These are phyloP conservation scores for Brachystomella parvula DNA, from an alignment of 1,140 invertebrate species.

Conservation along the genomic window DNA sequence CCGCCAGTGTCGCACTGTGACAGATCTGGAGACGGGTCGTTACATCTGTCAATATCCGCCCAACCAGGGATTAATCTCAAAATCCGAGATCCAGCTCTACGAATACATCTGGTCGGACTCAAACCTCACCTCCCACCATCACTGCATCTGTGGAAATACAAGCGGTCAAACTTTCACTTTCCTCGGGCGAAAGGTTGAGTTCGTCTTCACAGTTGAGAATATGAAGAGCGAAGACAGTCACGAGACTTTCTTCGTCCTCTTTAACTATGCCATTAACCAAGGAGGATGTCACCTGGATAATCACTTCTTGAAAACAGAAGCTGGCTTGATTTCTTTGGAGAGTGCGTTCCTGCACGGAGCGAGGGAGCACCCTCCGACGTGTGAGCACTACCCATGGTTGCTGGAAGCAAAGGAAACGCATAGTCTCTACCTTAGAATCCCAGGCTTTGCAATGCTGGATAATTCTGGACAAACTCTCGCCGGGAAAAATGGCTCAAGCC, in stretches of 20 bases:
- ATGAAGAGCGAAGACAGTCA: conserved; percentile 30
- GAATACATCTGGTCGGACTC: conserved; percentile 33
- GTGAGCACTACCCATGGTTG: conserved; percentile 37
- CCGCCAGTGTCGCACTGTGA: conserved; percentile 55
- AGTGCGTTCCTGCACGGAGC: conserved; percentile 27
- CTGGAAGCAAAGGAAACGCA: conserved; percentile 30
- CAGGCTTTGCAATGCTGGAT: conserved; percentile 34
- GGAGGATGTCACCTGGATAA: conserved; percentile 32
- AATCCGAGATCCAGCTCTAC: conserved; percentile 23
- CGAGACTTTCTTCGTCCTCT: conserved; percentile 35
- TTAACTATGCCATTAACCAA: conserved; percentile 28
- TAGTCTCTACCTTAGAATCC: conserved; percentile 33
- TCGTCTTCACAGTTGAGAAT: conserved; percentile 28
- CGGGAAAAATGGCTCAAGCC: not conserved
- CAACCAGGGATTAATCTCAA: not conserved
- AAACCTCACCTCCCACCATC: conserved; percentile 27
- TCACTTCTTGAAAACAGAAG: conserved; percentile 32
- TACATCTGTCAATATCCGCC: conserved; percentile 43
- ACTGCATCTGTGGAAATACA: conserved; percentile 32
- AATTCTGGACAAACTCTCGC: not conserved
- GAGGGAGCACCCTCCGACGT: conserved; percentile 22
- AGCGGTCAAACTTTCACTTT: conserved; percentile 22
- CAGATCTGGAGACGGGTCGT: conserved; percentile 61
- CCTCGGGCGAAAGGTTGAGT: conserved; percentile 31
- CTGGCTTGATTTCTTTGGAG: conserved; percentile 35